Percentiles rank a stretch among this genome's conserved stretches.
Conservation (phyloP, 1,140 invertebrate genomes). For the Pygmarrhopalites habei region DNA sequence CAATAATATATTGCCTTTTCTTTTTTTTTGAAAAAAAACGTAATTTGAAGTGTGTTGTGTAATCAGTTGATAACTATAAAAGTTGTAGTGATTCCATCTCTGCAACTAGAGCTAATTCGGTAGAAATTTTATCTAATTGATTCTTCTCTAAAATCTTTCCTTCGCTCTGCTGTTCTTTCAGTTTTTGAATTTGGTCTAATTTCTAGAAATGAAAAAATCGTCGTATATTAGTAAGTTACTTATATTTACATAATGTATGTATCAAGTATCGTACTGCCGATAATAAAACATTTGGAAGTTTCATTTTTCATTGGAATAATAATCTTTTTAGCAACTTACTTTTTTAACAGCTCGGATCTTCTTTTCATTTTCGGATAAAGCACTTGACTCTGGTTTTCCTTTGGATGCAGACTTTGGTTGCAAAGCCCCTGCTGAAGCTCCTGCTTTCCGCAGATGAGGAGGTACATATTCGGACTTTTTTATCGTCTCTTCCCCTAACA, state of each 20-base stretch:
- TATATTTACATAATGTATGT: background rate
- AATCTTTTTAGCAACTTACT: no score
- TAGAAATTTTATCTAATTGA: constrained; percentile 35
- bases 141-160: constrained; percentile 37
- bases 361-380: constrained; percentile 31
- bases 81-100: constrained; percentile 25
- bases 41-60: no score
- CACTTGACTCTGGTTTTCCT: background rate
- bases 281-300: no score
- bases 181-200: constrained; percentile 35
- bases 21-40: no score
- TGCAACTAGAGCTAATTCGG: constrained; percentile 22
- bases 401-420: background rate
- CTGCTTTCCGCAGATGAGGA: constrained; percentile 19
- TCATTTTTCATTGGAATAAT: no score
- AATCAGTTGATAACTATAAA: no score
- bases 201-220: constrained; percentile 25
- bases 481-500: constrained; percentile 25
- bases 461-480: constrained; percentile 35
- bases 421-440: constrained; percentile 4
- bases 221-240: no score
- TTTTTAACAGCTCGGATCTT: constrained; percentile 35
- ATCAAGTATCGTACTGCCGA: background rate
- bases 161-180: constrained; percentile 22
- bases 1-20: no score